A percentile compares a stretch with the other conserved stretches of the same genome.
phyloP scores from a whole-genome alignment of 2,888 invertebrate genomes.

The Meloe dianella region DNA sequence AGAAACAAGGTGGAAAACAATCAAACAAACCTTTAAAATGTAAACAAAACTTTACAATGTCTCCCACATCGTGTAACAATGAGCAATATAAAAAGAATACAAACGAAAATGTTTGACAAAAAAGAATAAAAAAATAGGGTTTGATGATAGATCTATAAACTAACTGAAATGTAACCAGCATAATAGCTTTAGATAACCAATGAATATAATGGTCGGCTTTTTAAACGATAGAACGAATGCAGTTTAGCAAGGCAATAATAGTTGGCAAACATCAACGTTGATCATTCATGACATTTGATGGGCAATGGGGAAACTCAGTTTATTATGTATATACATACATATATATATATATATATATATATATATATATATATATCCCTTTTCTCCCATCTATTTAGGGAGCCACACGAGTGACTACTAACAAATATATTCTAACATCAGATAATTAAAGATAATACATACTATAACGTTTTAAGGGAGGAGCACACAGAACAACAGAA shows the following conservation, averaged over 20 bases:
- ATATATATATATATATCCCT: conserved; percentile 14
- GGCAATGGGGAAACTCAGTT: conserved; percentile 35
- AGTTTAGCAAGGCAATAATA: conserved; percentile 47
- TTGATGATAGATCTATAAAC: conserved; percentile 18
- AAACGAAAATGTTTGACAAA: background rate
- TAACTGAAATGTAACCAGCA: conserved; percentile 42
- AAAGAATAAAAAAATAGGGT: conserved; percentile 33
- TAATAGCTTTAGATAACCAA: conserved; percentile 40
- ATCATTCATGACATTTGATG: conserved; percentile 43
- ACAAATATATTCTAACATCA: conserved; percentile 39
- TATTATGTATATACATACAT: no score
- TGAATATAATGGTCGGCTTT: conserved; percentile 41
- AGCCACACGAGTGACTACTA: conserved; percentile 30
- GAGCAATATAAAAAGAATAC: conserved; percentile 5
- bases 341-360: no score
- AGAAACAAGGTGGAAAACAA: conserved; percentile 22
- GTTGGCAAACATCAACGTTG: conserved; percentile 45
- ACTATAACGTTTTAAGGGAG: conserved; percentile 22
- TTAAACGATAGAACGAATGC: conserved; percentile 42
- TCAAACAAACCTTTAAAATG: conserved; percentile 32
- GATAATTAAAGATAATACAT: conserved; percentile 40
- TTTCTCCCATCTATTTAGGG: conserved; percentile 19
- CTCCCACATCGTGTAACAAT: conserved; percentile 41
- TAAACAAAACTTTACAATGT: conserved; percentile 33
- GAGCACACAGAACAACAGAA: background rate